These are phyloP conservation scores for Pipistrellus pygmaeus DNA, from an alignment of 2,797 vertebrate genomes.

Conservation along the genomic window DNA sequence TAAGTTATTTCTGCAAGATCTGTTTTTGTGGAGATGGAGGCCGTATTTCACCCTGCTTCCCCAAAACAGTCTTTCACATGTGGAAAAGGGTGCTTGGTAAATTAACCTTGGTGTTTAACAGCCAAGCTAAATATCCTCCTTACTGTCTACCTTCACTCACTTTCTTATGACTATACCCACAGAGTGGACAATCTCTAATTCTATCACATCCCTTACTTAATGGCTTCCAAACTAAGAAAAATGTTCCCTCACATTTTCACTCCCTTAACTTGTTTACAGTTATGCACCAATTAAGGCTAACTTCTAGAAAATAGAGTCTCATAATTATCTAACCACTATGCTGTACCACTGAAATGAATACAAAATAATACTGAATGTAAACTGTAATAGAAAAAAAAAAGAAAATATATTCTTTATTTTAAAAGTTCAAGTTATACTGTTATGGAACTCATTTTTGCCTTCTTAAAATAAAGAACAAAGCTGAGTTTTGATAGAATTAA, in stretches of 20 bases:
- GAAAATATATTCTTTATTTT: background rate
- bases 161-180: background rate
- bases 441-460: background rate
- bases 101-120: background rate
- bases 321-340: background rate
- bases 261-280: slow-evolving; percentile 10
- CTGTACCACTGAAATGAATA: background rate
- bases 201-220: background rate
- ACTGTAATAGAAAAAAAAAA: background rate
- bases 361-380: background rate
- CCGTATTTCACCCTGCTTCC: background rate
- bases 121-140: background rate
- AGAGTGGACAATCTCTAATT: background rate
- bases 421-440: slow-evolving; percentile 3
- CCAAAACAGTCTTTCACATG: background rate
- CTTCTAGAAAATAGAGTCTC: background rate
- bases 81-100: background rate
- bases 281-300: background rate
- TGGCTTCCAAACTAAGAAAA: slow-evolving; percentile 14
- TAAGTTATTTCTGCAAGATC: background rate
- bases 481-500: slow-evolving; percentile 4
- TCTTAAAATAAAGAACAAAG: background rate
- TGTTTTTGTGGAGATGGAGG: background rate
- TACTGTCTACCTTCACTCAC: background rate
- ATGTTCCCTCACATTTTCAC: background rate